phyloP scores from a whole-genome alignment of 2,797 vertebrate species.

The Molothrus aeneus region DNA sequence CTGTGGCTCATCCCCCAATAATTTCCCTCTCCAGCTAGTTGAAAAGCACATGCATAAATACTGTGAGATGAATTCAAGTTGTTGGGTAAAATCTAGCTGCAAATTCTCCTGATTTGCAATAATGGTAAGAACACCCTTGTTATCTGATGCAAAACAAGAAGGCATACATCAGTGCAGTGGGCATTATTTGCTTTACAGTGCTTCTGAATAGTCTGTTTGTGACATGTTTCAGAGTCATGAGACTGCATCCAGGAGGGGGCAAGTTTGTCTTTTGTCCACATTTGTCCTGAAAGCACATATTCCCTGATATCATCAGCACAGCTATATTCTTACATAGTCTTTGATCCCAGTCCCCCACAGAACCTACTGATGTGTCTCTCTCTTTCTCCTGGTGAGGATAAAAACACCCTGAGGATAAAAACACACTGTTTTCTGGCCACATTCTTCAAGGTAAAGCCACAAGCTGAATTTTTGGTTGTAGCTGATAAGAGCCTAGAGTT shows the following conservation, averaged over 20 bases:
- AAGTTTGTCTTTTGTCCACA: background rate
- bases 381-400: background rate
- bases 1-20: background rate
- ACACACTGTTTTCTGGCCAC: background rate
- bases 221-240: background rate
- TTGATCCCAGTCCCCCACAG: background rate
- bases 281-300: background rate
- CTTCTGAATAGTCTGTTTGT: background rate
- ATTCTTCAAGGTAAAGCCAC: background rate
- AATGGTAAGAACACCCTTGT: background rate
- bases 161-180: background rate
- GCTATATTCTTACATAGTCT: background rate
- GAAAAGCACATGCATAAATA: background rate
- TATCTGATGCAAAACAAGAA: background rate
- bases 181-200: background rate
- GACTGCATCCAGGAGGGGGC: background rate
- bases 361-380: background rate
- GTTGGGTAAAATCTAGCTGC: background rate
- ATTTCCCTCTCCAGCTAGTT: background rate
- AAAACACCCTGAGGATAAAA: accelerated
- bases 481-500: background rate
- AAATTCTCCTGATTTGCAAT: background rate
- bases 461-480: background rate
- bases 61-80: background rate
- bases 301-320: background rate